Conservation (phyloP, 2,888 invertebrate genomes). For the Zelleria hepariella region DNA sequence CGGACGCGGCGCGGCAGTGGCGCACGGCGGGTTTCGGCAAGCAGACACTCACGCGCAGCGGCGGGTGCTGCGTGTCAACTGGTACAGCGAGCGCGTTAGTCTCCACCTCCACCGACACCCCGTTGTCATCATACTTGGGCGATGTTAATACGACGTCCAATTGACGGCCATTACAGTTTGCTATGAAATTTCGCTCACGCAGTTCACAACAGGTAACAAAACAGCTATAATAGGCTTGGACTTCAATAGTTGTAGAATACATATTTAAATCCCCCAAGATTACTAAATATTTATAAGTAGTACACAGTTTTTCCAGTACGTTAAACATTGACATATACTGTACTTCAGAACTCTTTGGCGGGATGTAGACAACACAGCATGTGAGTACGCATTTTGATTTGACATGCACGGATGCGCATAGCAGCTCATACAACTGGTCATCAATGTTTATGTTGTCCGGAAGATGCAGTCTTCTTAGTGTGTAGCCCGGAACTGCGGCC, state of each 20-base stretch:
- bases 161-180: background rate
- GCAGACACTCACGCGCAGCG: background rate
- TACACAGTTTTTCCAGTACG: too few relatives aligned
- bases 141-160: background rate
- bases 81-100: background rate
- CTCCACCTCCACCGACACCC: background rate
- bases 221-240: too few relatives aligned
- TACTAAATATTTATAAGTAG: too few relatives aligned
- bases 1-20: too few relatives aligned
- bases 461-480: background rate
- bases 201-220: background rate
- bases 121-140: background rate
- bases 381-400: too few relatives aligned
- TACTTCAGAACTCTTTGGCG: too few relatives aligned
- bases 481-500: constrained; percentile 5
- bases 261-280: too few relatives aligned
- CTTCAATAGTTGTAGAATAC: too few relatives aligned
- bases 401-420: constrained; percentile 7
- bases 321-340: too few relatives aligned
- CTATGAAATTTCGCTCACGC: background rate
- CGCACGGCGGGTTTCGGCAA: background rate
- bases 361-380: too few relatives aligned
- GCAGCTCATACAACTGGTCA: background rate
- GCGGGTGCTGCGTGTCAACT: too few relatives aligned
- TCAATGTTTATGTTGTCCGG: background rate